Evolutionary conservation across 30 jellyfish, hydroid and myxozoan species (phyloP).

Genomic region (Turritopsis dohrnii): DNA sequence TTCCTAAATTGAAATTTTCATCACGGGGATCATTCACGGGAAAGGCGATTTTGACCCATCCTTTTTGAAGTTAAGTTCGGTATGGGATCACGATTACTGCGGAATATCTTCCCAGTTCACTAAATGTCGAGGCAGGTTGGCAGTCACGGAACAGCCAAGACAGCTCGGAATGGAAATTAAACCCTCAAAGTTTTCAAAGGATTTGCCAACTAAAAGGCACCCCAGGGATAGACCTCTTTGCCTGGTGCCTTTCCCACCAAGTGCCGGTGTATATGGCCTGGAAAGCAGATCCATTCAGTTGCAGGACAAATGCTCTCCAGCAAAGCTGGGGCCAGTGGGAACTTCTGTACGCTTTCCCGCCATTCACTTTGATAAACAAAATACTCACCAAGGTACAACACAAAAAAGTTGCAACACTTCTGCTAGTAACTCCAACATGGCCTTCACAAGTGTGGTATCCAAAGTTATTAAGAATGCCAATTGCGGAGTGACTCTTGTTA

Average conservation of each 20-base stretch:
- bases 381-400: slow-evolving; percentile 11
- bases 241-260: slow-evolving; percentile 39
- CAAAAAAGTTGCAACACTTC: slow-evolving; percentile 1
- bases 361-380: slow-evolving; percentile 29
- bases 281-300: slow-evolving; percentile 43
- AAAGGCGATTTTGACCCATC: too few relatives aligned
- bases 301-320: slow-evolving; percentile 28
- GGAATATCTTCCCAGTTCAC: too few relatives aligned
- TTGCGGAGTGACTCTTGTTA: slow-evolving; percentile 19
- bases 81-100: too few relatives aligned
- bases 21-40: too few relatives aligned
- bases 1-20: too few relatives aligned
- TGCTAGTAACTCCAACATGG: slow-evolving; percentile 42
- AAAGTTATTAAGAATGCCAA: slow-evolving; percentile 23
- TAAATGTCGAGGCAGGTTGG: too few relatives aligned
- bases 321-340: slow-evolving; percentile 22
- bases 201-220: slow-evolving; percentile 17
- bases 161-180: too few relatives aligned
- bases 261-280: slow-evolving; percentile 36
- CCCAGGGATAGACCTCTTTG: slow-evolving; percentile 36
- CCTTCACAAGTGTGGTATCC: slow-evolving; percentile 34
- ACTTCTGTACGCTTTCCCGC: slow-evolving; percentile 44
- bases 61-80: too few relatives aligned
- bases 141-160: too few relatives aligned
- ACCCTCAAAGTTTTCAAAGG: too few relatives aligned